Evolutionary conservation across 2,797 vertebrate genomes (phyloP).

Genomic region (Microchirus variegatus): DNA sequence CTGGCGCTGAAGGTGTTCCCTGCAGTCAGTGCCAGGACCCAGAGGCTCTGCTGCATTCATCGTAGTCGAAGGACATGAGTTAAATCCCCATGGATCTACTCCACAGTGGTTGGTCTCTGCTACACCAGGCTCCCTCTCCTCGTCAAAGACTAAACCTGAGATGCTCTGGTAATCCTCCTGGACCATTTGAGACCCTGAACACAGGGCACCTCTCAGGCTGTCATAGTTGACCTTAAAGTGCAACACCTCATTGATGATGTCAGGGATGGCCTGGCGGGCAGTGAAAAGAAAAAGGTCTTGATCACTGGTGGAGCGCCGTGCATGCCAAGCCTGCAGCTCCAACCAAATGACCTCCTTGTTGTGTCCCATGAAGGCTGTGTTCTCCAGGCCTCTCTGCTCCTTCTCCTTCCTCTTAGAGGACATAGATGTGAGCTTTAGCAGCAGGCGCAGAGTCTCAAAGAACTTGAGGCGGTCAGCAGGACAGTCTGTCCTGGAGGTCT

Average conservation of each 20-base stretch:
- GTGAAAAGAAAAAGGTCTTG: constrained; percentile 96
- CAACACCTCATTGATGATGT: constrained; percentile 95
- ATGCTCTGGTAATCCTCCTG: constrained; percentile 32
- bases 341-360: constrained; percentile 99
- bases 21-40: constrained; percentile 80
- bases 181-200: constrained; percentile 38
- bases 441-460: constrained; percentile 95
- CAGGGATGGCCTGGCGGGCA: constrained; percentile 95
- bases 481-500: constrained; percentile 96
- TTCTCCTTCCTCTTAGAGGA: constrained; percentile 99
- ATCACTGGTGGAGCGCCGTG: constrained; percentile 91
- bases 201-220: constrained; percentile 71
- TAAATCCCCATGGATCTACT: constrained; percentile 76
- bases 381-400: constrained; percentile 94
- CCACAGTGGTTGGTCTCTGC: constrained; percentile 82
- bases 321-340: constrained; percentile 98
- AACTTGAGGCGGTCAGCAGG: constrained; percentile 97
- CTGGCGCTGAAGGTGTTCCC: constrained; percentile 92
- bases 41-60: constrained; percentile 77
- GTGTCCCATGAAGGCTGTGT: constrained; percentile 90
- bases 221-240: constrained; percentile 96
- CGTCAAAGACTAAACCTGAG: constrained; percentile 40
- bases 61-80: constrained; percentile 62
- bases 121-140: constrained; percentile 52
- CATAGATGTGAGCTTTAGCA: constrained; percentile 98